phyloP scores from a whole-genome alignment of 2,113 vertebrate species.

The Channa maculata region DNA sequence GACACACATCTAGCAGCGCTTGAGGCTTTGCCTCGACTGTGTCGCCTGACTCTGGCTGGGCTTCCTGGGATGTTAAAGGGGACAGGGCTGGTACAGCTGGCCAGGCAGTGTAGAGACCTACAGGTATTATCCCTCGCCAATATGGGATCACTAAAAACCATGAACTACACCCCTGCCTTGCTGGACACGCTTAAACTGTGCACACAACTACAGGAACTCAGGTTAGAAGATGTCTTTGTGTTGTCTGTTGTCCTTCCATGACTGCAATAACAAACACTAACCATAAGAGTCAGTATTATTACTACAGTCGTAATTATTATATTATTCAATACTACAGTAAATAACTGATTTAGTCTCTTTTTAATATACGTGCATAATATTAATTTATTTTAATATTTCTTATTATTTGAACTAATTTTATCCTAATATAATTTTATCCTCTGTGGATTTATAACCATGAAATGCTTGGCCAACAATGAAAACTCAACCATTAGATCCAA shows the following conservation, averaged over 20 bases:
- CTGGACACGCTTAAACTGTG: constrained; percentile 91
- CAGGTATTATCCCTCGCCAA: constrained; percentile 92
- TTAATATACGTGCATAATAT: background rate
- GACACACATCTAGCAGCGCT: constrained; percentile 91
- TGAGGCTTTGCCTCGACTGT: constrained; percentile 85
- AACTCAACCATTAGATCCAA: background rate
- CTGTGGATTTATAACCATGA: background rate
- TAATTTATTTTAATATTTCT: background rate
- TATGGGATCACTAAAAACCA: constrained; percentile 91
- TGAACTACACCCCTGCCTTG: constrained; percentile 90
- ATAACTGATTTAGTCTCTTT: background rate
- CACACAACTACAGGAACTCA: constrained; percentile 91
- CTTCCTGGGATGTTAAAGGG: constrained; percentile 92
- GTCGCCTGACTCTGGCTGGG: constrained; percentile 91
- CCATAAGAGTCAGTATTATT: background rate
- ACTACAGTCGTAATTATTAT: too few relatives aligned
- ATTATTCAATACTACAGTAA: too few relatives aligned
- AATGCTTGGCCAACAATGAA: background rate
- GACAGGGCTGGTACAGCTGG: constrained; percentile 88
- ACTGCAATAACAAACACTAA: background rate
- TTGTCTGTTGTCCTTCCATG: background rate
- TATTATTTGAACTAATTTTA: background rate
- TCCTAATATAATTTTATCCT: background rate
- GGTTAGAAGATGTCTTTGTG: constrained; percentile 82
- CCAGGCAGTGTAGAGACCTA: constrained; percentile 89